phyloP scores from a whole-genome alignment of 2,888 invertebrate genomes.

The Synanthedon formicaeformis region DNA sequence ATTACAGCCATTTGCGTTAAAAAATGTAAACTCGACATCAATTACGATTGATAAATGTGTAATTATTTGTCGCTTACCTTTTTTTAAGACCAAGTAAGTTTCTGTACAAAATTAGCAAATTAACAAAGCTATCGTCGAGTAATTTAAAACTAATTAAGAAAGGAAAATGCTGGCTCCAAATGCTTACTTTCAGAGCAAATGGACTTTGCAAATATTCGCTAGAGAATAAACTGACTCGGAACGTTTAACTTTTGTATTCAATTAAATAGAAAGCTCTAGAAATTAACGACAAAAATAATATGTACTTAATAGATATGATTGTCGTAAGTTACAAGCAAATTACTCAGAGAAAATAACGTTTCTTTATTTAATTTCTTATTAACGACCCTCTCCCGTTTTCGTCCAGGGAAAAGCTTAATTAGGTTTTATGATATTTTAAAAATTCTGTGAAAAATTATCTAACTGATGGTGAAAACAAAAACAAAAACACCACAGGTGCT shows the following conservation, averaged over 20 bases:
- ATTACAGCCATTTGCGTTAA: too few species aligned
- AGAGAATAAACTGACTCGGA: conserved; percentile 50
- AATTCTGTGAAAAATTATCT: too few species aligned
- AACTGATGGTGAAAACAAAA: too few species aligned
- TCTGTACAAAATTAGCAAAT: conserved; percentile 40
- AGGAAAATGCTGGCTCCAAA: conserved; percentile 56
- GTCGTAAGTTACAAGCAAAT: too few species aligned
- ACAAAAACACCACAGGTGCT: too few species aligned
- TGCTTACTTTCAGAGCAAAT: conserved; percentile 58
- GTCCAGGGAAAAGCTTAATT: too few species aligned
- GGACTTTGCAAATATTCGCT: conserved; percentile 57
- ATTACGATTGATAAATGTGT: not conserved
- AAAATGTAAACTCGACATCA: too few species aligned
- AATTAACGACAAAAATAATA: conserved; percentile 37
- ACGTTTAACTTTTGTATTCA: conserved; percentile 64
- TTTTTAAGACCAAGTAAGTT: not conserved
- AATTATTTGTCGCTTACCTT: not conserved
- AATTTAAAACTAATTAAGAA: conserved; percentile 67
- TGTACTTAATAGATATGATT: conserved; percentile 16
- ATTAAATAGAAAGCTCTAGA: conserved; percentile 62
- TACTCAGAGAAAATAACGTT: too few species aligned
- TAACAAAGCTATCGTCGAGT: conserved; percentile 59
- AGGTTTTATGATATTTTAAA: too few species aligned
- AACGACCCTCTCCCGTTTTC: too few species aligned
- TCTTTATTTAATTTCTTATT: too few species aligned